phyloP scores from a whole-genome alignment of 2,797 vertebrate genomes.

The Sebastes alutus region DNA sequence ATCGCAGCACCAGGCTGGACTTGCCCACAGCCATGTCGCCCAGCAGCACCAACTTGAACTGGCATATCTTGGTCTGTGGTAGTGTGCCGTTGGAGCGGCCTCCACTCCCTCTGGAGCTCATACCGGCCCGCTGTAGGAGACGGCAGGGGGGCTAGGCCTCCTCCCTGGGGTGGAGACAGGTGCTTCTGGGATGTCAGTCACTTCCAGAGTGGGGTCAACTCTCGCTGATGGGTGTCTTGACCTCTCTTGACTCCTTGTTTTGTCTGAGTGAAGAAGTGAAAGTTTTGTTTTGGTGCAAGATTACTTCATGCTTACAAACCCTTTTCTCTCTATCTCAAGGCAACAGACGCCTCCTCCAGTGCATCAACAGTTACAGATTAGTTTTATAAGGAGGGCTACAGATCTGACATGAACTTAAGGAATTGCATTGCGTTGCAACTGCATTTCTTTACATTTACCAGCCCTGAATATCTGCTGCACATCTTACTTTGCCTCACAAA shows the following conservation, averaged over 20 bases:
- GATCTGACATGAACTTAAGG: neutral
- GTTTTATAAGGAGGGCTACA: neutral
- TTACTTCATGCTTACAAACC: neutral
- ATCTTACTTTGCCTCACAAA: neutral
- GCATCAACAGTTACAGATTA: neutral
- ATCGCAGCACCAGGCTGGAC: constrained; percentile 88
- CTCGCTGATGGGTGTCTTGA: neutral
- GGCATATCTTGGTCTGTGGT: constrained; percentile 89
- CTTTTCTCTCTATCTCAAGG: neutral
- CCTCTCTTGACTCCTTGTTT: neutral
- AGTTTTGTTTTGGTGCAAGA: neutral
- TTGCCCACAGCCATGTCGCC: constrained; percentile 90
- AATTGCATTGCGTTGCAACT: neutral
- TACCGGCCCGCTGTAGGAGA: constrained; percentile 63
- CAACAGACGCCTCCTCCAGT: neutral
- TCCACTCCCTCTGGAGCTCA: constrained; percentile 83
- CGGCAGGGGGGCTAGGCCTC: constrained; percentile 54
- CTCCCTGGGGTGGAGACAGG: constrained; percentile 54
- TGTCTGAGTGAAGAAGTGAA: constrained; percentile 17
- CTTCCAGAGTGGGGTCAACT: neutral
- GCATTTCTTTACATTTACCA: too few relatives aligned
- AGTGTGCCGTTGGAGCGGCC: constrained; percentile 82
- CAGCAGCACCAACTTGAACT: constrained; percentile 88
- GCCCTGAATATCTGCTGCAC: neutral
- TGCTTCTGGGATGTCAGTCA: constrained; percentile 17